Percentiles rank a stretch among this genome's conserved stretches.
These are phyloP conservation scores for Loripinus fragilis DNA, from an alignment of 2,888 invertebrate genomes.

Conservation along the genomic window DNA sequence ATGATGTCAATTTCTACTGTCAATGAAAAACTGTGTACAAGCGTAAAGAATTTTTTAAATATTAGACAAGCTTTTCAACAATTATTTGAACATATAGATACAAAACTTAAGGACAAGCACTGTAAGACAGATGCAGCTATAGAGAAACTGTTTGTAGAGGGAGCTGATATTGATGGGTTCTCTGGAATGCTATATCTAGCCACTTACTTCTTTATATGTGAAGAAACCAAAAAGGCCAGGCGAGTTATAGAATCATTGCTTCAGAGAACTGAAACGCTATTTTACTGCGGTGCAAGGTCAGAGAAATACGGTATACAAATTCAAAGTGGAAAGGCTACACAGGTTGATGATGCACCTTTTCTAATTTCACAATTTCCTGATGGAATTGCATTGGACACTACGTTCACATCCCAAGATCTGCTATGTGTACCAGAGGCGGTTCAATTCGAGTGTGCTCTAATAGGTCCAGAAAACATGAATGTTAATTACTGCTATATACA, in stretches of 20 bases:
- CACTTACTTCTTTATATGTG: neutral
- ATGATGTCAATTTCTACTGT: neutral
- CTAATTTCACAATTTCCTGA: no score
- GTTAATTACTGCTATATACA: no score
- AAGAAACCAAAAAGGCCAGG: neutral
- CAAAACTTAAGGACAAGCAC: no score
- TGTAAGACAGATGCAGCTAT: no score
- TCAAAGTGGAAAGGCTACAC: neutral
- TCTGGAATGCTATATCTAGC: slow-evolving; percentile 29
- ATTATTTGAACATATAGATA: no score
- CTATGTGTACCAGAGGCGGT: slow-evolving; percentile 28
- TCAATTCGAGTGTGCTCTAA: slow-evolving; percentile 31
- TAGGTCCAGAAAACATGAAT: no score
- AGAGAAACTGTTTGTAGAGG: no score
- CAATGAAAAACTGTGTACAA: neutral
- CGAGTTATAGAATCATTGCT: neutral
- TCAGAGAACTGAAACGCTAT: neutral
- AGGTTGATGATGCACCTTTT: slow-evolving; percentile 3
- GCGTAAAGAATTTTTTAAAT: no score
- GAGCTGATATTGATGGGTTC: neutral
- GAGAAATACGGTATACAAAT: neutral
- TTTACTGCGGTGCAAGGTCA: slow-evolving; percentile 21
- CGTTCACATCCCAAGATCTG: slow-evolving; percentile 20
- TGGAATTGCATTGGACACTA: slow-evolving; percentile 18
- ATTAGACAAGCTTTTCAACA: neutral